Percentiles rank a stretch among this genome's conserved stretches.
phyloP scores from a whole-genome alignment of 23 tunicate species.

The Corella eumyota region DNA sequence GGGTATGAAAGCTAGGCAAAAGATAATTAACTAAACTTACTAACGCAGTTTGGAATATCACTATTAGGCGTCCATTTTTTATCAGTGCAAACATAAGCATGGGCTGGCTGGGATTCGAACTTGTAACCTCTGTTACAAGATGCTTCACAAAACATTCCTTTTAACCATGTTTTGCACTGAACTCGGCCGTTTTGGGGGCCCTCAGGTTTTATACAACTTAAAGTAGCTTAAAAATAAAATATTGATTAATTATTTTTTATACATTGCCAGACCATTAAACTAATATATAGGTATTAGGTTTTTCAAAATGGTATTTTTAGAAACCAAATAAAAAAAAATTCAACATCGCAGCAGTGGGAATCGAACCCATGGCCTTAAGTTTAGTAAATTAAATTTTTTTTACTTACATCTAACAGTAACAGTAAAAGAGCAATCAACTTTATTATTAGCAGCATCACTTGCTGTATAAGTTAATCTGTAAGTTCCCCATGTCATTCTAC shows the following conservation, averaged over 20 bases:
- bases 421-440: slow-evolving; percentile 30
- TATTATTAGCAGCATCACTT: slow-evolving; percentile 38
- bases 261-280: no score
- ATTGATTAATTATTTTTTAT: no score
- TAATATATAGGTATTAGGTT: no score
- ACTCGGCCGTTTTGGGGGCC: slow-evolving; percentile 19
- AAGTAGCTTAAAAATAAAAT: no score
- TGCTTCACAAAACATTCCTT: slow-evolving; percentile 27
- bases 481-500: slow-evolving; percentile 32
- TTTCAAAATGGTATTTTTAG: no score
- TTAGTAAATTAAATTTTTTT: not conserved
- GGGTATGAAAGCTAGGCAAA: no score
- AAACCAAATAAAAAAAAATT: no score
- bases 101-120: slow-evolving; percentile 6
- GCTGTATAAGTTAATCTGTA: slow-evolving; percentile 35
- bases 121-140: slow-evolving; percentile 19
- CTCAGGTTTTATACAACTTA: no score
- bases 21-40: no score
- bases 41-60: slow-evolving; percentile 13
- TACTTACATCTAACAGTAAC: slow-evolving; percentile 18
- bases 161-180: slow-evolving; percentile 17
- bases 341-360: no score
- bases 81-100: slow-evolving; percentile 2
- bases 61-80: slow-evolving; percentile 19
- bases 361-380: no score